A percentile compares a stretch with the other conserved stretches of the same genome.
Evolutionary conservation across 1,140 invertebrate genomes (phyloP).

Genomic region (Cyphomyrmex costatus): DNA sequence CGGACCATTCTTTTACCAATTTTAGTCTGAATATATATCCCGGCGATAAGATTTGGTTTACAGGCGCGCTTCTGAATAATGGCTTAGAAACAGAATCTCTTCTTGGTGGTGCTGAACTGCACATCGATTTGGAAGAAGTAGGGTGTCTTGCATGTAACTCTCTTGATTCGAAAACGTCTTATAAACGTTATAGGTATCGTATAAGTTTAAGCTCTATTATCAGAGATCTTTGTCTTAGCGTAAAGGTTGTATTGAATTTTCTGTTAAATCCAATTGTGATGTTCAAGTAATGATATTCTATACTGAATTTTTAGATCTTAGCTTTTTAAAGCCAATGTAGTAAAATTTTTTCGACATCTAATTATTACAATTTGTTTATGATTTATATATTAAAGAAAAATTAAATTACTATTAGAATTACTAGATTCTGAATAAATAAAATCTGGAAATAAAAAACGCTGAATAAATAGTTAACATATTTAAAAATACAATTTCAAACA

Average conservation of each 20-base stretch:
- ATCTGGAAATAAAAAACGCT: not conserved
- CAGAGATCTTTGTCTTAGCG: conserved; percentile 88
- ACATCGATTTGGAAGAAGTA: conserved; percentile 89
- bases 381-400: not conserved
- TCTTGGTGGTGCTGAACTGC: conserved; percentile 88
- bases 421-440: conserved; percentile 5
- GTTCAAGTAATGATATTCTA: conserved; percentile 88
- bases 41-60: conserved; percentile 91
- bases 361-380: not conserved
- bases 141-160: conserved; percentile 90
- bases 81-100: conserved; percentile 84
- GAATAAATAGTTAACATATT: not conserved
- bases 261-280: conserved; percentile 91
- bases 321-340: conserved; percentile 13
- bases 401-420: not conserved
- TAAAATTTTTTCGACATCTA: not conserved
- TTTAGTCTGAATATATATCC: conserved; percentile 89
- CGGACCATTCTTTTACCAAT: conserved; percentile 90
- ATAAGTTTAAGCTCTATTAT: conserved; percentile 86
- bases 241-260: conserved; percentile 92
- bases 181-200: conserved; percentile 85
- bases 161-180: conserved; percentile 85
- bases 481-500: conserved; percentile 28
- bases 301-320: conserved; percentile 30
- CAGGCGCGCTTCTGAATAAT: conserved; percentile 87